phyloP scores from a whole-genome alignment of 2,113 vertebrate genomes.

The Pycnonotus jocosus region DNA sequence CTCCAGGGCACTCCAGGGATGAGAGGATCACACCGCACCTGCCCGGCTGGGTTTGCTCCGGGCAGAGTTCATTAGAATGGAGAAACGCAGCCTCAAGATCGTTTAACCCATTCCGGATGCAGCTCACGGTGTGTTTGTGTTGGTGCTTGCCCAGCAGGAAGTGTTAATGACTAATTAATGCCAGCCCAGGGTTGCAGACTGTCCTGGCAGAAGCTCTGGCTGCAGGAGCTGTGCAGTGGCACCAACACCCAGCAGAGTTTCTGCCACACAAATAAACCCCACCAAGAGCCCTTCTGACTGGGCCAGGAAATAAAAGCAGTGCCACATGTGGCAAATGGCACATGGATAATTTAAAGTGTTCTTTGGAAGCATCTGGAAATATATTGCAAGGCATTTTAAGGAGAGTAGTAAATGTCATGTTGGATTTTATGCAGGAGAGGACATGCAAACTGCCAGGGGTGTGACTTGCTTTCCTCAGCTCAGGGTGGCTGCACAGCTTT shows the following conservation, averaged over 20 bases:
- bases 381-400: background rate
- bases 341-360: background rate
- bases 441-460: background rate
- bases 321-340: background rate
- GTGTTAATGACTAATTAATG: background rate
- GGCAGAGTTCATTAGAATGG: background rate
- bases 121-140: background rate
- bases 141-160: background rate
- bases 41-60: accelerated
- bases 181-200: background rate
- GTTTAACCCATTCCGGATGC: background rate
- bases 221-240: background rate
- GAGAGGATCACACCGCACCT: background rate
- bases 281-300: background rate
- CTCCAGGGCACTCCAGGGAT: background rate
- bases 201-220: background rate
- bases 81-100: background rate
- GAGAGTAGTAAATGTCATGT: background rate
- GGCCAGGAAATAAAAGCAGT: background rate
- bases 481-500: background rate
- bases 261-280: background rate
- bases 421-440: background rate
- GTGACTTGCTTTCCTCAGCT: background rate
- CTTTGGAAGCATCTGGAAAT: background rate
- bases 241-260: background rate